phyloP scores from a whole-genome alignment of 2,113 vertebrate species.

The Elgaria multicarinata region DNA sequence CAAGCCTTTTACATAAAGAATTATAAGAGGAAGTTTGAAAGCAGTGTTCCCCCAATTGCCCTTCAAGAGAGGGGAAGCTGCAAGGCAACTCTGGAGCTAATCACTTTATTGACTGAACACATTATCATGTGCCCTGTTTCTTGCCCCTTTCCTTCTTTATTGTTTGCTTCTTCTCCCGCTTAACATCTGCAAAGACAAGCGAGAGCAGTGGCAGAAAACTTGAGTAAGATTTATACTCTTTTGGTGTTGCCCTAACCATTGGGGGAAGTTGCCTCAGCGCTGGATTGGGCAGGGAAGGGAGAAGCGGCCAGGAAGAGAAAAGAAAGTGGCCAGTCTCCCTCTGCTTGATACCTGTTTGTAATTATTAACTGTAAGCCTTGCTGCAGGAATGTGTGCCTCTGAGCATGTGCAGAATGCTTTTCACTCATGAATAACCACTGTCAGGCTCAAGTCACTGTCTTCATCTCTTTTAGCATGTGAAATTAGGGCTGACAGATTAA shows the following conservation, averaged over 20 bases:
- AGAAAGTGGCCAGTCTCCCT: neutral
- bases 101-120: neutral
- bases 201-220: neutral
- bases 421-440: neutral
- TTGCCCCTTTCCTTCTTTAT: neutral
- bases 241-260: neutral
- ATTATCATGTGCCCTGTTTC: neutral
- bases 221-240: neutral
- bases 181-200: neutral
- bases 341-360: neutral
- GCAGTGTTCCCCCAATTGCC: neutral
- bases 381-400: neutral
- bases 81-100: neutral
- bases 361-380: neutral
- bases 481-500: neutral
- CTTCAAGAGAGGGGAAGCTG: neutral
- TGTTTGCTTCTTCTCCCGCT: neutral
- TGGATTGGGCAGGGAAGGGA: neutral
- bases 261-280: neutral
- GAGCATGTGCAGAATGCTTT: slow-evolving; percentile 7
- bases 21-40: neutral
- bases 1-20: neutral
- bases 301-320: neutral
- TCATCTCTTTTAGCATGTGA: neutral
- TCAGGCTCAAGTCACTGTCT: neutral